Evolutionary conservation across 1,140 invertebrate species (phyloP).

Genomic region (Heliconius nattereri): DNA sequence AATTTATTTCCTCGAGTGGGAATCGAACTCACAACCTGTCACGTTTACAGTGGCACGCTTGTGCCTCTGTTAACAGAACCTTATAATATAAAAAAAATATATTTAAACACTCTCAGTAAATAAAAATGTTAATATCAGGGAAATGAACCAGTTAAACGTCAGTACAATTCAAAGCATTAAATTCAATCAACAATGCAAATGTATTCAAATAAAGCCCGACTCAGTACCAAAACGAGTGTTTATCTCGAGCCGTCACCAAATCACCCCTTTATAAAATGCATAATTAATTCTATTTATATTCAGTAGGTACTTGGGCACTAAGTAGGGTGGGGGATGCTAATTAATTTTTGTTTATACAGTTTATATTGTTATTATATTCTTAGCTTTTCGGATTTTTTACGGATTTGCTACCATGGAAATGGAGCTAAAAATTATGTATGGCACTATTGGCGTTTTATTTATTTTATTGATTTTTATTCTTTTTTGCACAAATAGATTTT

Average conservation of each 20-base stretch:
- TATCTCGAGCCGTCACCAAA: conserved; percentile 18
- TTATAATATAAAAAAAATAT: background rate
- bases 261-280: conserved; percentile 13
- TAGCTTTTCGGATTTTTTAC: background rate
- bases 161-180: conserved; percentile 39
- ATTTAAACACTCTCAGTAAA: background rate
- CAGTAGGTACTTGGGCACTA: background rate
- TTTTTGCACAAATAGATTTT: too few species aligned
- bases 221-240: conserved; percentile 21
- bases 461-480: too few species aligned
- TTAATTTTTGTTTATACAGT: background rate
- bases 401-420: background rate
- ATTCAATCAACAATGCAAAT: conserved; percentile 51
- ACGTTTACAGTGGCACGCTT: too few species aligned
- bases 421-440: background rate
- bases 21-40: too few species aligned
- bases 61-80: too few species aligned
- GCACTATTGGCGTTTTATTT: too few species aligned
- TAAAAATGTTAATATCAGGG: background rate
- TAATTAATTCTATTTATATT: conserved; percentile 8
- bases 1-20: too few species aligned
- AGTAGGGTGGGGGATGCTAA: background rate
- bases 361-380: background rate
- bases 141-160: conserved; percentile 50
- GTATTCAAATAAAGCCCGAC: conserved; percentile 33